Conservation (phyloP, 2,113 vertebrate species). For the Ibidorhyncha struthersii region DNA sequence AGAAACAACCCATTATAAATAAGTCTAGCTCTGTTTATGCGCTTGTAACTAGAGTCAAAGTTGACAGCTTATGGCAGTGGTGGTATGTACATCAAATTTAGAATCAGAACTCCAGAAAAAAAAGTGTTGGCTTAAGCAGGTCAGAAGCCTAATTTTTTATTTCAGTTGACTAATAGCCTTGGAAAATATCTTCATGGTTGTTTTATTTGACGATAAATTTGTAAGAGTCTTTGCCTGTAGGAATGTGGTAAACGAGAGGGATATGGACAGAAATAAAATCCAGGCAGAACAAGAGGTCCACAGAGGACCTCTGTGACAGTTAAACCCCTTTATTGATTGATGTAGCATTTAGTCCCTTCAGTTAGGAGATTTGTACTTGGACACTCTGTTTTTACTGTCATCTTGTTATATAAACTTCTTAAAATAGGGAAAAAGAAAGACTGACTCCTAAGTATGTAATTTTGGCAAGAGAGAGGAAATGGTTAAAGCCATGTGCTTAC, state of each 20-base stretch:
- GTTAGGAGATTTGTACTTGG: background rate
- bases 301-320: background rate
- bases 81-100: background rate
- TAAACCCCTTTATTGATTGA: background rate
- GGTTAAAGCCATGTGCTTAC: background rate
- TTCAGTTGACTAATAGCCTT: background rate
- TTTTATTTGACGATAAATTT: constrained; percentile 25
- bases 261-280: constrained; percentile 1
- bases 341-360: background rate
- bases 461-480: background rate
- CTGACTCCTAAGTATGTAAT: background rate
- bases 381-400: background rate
- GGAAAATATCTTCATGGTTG: background rate
- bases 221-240: background rate
- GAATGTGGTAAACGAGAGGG: background rate
- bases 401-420: background rate
- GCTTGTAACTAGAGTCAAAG: background rate
- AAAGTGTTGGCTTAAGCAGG: background rate
- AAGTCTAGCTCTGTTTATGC: background rate
- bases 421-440: background rate
- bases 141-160: background rate
- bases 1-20: background rate
- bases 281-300: constrained; percentile 12
- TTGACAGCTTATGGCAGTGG: background rate
- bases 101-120: background rate